A percentile compares a stretch with the other conserved stretches of the same genome.
Conservation (phyloP, 2,797 vertebrate genomes). For the Halcyon chelicuti region DNA sequence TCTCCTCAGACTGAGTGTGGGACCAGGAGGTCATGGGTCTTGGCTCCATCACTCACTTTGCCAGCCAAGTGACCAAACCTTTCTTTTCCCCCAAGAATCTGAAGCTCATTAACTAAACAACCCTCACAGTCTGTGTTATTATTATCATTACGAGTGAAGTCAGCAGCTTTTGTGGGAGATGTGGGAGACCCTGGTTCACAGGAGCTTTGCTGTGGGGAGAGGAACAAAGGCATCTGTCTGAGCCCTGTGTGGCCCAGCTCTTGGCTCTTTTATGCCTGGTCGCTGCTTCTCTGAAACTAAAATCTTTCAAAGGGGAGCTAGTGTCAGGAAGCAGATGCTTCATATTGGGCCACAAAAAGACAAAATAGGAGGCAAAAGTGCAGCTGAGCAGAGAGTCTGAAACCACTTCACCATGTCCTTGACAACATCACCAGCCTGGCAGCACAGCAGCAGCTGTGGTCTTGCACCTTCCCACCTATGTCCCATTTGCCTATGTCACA, state of each 20-base stretch:
- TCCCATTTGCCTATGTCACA: neutral
- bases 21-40: neutral
- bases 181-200: conserved; percentile 13
- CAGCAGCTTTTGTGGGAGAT: conserved; percentile 51
- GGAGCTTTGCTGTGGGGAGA: neutral
- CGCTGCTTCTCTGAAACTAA: neutral
- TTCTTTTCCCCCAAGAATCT: neutral
- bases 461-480: neutral
- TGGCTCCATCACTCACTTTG: neutral
- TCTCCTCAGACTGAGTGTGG: neutral
- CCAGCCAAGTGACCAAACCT: neutral
- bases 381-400: neutral
- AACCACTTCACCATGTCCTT: accelerated
- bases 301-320: neutral
- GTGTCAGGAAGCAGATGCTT: neutral
- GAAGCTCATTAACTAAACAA: neutral
- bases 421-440: neutral
- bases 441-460: neutral
- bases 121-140: neutral
- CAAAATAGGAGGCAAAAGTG: neutral
- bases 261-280: neutral
- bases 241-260: neutral
- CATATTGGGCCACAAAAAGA: neutral
- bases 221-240: neutral
- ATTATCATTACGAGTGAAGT: neutral